Conservation (phyloP, 2,888 invertebrate genomes). For the Nineta flava region DNA sequence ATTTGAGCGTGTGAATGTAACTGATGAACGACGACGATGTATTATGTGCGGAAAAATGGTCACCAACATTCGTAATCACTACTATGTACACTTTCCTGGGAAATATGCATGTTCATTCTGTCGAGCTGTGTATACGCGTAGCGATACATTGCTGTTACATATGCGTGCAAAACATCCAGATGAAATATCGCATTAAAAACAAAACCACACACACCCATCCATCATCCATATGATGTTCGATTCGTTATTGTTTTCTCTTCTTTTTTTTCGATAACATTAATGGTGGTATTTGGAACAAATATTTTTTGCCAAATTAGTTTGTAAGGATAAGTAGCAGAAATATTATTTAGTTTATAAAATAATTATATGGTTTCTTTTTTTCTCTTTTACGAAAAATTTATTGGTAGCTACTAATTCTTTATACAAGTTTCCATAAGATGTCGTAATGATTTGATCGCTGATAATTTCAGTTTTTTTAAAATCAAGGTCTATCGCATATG, state of each 20-base stretch:
- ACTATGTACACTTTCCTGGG: slow-evolving; percentile 43
- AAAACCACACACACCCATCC: not conserved
- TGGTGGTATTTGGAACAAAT: not conserved
- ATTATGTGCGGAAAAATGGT: slow-evolving; percentile 43
- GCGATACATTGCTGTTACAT: slow-evolving; percentile 39
- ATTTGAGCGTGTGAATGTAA: slow-evolving; percentile 38
- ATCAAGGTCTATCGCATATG: no score
- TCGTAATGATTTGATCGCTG: no score
- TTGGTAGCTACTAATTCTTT: no score
- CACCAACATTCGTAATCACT: slow-evolving; percentile 42
- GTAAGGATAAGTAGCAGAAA: no score
- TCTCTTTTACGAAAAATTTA: no score
- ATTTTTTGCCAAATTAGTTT: not conserved
- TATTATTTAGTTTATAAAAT: no score
- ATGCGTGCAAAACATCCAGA: slow-evolving; percentile 38
- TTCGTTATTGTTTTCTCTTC: not conserved
- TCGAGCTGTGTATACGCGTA: slow-evolving; percentile 40
- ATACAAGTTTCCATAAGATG: no score
- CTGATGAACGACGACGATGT: slow-evolving; percentile 39
- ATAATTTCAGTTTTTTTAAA: no score
- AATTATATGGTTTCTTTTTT: no score
- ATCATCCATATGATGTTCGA: not conserved
- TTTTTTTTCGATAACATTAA: not conserved
- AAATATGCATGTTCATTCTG: slow-evolving; percentile 39
- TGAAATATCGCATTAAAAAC: slow-evolving; percentile 4